Conservation (phyloP, 1,140 invertebrate species). For the Streblospio benedicti region DNA sequence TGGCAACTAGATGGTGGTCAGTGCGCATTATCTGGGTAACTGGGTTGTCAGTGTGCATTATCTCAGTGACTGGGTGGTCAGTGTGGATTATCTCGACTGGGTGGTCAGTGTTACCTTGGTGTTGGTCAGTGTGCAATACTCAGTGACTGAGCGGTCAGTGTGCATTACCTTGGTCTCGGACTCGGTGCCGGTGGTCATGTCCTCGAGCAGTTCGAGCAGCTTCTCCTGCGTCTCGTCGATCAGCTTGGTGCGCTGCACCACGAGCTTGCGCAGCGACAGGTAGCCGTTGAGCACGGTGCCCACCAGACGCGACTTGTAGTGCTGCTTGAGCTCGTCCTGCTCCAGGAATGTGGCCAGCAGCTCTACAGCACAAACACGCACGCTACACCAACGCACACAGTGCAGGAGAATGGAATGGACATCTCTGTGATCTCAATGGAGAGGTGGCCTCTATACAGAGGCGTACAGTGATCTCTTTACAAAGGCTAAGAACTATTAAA, state of each 20-base stretch:
- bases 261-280: constrained; percentile 75
- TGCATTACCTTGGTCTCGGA: constrained; percentile 92
- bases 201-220: constrained; percentile 83
- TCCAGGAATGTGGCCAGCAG: constrained; percentile 66
- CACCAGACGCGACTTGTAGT: constrained; percentile 81
- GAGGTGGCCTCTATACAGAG: too few species aligned
- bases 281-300: constrained; percentile 87
- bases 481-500: too few species aligned
- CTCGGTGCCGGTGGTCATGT: constrained; percentile 92
- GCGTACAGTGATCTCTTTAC: too few species aligned
- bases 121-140: too few species aligned
- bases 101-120: too few species aligned
- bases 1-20: too few species aligned
- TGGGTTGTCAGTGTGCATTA: too few species aligned
- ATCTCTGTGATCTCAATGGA: too few species aligned
- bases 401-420: not conserved
- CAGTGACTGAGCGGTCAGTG: too few species aligned
- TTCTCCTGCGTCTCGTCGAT: constrained; percentile 97
- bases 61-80: too few species aligned
- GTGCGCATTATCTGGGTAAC: too few species aligned
- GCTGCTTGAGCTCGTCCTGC: constrained; percentile 64
- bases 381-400: constrained; percentile 58
- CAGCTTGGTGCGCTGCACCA: constrained; percentile 86
- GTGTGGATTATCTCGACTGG: too few species aligned
- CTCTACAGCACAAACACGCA: constrained; percentile 75